A percentile compares a stretch with the other conserved stretches of the same genome.
phyloP scores from a whole-genome alignment of 2,797 vertebrate genomes.

The Fistularia tabacaria region DNA sequence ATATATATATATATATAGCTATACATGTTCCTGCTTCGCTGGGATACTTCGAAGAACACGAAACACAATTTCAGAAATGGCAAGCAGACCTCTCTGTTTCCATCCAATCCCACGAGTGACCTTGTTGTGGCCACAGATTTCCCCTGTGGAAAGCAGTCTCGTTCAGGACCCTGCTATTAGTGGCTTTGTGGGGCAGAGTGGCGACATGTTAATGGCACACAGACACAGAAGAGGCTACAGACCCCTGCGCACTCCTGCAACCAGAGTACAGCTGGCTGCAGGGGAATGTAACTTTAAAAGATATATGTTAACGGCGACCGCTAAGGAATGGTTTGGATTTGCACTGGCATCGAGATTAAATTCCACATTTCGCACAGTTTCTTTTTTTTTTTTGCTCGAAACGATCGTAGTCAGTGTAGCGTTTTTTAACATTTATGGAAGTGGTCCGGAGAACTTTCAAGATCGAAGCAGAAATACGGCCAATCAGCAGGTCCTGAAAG shows the following conservation, averaged over 20 bases:
- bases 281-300: slow-evolving; percentile 33
- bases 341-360: slow-evolving; percentile 15
- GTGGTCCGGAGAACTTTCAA: too few species aligned
- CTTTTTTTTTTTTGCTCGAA: slow-evolving; percentile 3
- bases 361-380: slow-evolving; percentile 24
- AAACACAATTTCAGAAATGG: slow-evolving; percentile 17
- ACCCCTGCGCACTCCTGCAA: slow-evolving; percentile 29
- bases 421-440: too few species aligned
- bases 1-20: neutral
- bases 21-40: neutral
- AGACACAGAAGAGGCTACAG: slow-evolving; percentile 50
- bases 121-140: slow-evolving; percentile 61
- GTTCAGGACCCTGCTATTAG: slow-evolving; percentile 65
- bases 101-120: slow-evolving; percentile 53
- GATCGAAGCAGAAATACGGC: neutral
- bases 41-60: slow-evolving; percentile 21
- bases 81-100: slow-evolving; percentile 38
- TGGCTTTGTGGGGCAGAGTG: slow-evolving; percentile 63
- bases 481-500: neutral
- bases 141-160: slow-evolving; percentile 52
- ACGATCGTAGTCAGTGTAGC: neutral
- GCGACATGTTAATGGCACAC: slow-evolving; percentile 67
- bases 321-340: slow-evolving; percentile 35
- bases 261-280: slow-evolving; percentile 41
- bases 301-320: slow-evolving; percentile 29